phyloP scores from a whole-genome alignment of 2,797 vertebrate species.

The Notolepis coatsorum region DNA sequence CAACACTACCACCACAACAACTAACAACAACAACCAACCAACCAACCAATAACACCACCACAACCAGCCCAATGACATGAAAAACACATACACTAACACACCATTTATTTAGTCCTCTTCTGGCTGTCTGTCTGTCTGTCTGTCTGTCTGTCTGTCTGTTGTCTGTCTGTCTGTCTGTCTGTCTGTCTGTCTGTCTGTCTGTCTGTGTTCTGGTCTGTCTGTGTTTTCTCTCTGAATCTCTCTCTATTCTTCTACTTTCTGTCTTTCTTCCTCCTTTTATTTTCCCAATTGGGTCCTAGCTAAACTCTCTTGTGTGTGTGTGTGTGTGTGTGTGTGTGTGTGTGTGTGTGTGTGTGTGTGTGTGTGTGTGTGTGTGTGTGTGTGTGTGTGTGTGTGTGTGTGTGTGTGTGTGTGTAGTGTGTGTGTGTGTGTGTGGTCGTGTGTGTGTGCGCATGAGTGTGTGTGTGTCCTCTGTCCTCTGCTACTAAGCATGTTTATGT shows the following conservation, averaged over 20 bases:
- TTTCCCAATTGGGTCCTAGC: constrained; percentile 31
- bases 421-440: constrained; percentile 47
- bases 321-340: not conserved
- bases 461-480: constrained; percentile 54
- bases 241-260: constrained; percentile 14
- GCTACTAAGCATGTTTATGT: constrained; percentile 79
- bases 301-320: not conserved
- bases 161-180: not conserved
- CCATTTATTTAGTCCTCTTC: constrained; percentile 1
- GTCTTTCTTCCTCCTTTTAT: constrained; percentile 46
- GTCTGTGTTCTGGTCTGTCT: not conserved
- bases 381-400: not conserved
- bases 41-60: not conserved
- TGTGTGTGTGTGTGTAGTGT: constrained; percentile 43
- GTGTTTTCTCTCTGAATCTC: constrained; percentile 1
- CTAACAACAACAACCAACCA: no score
- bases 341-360: constrained; percentile 1
- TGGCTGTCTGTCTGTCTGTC: constrained; percentile 11
- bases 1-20: constrained; percentile 10
- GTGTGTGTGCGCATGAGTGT: not conserved
- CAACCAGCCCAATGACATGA: constrained; percentile 6
- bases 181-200: not conserved
- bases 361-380: not conserved
- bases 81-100: constrained; percentile 14
- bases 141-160: constrained; percentile 7